Percentiles rank a stretch among this genome's conserved stretches.
phyloP scores from a whole-genome alignment of 2,888 invertebrate species.

The Galeruca laticollis region DNA sequence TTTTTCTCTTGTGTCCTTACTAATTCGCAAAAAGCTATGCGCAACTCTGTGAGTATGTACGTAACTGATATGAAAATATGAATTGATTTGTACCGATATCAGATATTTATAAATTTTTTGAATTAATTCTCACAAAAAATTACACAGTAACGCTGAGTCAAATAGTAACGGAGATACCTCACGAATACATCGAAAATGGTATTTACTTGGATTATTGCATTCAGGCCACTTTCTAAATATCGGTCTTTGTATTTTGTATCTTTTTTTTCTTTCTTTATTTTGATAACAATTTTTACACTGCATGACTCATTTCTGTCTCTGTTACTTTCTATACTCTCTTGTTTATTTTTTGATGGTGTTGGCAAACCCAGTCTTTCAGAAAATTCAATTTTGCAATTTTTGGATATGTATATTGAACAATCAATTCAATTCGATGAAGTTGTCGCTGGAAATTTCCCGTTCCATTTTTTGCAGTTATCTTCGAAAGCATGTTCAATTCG shows the following conservation, averaged over 20 bases:
- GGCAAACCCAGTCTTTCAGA: background rate
- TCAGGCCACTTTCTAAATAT: no score
- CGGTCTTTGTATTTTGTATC: conserved; percentile 22
- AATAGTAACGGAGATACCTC: no score
- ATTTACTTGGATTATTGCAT: no score
- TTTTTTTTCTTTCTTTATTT: conserved; percentile 18
- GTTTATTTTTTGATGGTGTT: background rate
- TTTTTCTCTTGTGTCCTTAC: conserved; percentile 12
- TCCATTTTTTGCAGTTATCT: background rate
- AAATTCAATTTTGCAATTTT: conserved; percentile 3
- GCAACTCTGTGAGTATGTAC: conserved; percentile 14
- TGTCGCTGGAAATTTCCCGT: background rate
- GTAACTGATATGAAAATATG: background rate
- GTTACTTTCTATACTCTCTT: background rate
- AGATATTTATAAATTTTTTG: conserved; percentile 2
- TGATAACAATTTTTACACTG: conserved; percentile 14
- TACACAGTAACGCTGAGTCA: background rate
- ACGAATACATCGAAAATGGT: no score
- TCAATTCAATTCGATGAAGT: background rate
- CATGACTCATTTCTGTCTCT: conserved; percentile 17
- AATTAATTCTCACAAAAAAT: background rate
- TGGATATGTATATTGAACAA: no score
- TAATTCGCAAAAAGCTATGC: conserved; percentile 18
- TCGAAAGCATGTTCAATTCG: background rate
- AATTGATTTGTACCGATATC: background rate